phyloP scores from a whole-genome alignment of 2,113 vertebrate genomes.

The Lophochroa leadbeateri region DNA sequence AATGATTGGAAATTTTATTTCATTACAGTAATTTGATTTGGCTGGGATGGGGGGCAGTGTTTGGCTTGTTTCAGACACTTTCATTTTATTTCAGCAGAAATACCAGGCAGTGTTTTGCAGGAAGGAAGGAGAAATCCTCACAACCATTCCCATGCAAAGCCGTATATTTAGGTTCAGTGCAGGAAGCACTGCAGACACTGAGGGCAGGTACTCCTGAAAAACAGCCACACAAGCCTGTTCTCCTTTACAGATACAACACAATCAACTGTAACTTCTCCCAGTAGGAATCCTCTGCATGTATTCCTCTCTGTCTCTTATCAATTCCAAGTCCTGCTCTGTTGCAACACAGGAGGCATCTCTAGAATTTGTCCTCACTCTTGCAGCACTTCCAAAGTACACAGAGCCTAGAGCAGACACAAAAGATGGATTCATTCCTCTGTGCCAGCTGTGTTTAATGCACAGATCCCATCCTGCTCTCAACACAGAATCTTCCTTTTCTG shows the following conservation, averaged over 20 bases:
- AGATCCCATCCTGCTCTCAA: neutral
- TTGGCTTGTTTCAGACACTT: slow-evolving; percentile 14
- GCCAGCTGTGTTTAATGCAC: slow-evolving; percentile 14
- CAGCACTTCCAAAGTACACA: neutral
- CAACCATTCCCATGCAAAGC: neutral
- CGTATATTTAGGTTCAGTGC: neutral
- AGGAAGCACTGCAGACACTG: neutral
- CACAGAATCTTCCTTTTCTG: neutral
- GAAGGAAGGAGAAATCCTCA: neutral
- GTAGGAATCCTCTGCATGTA: neutral
- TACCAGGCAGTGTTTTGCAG: neutral
- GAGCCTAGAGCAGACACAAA: neutral
- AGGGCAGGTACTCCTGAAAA: neutral
- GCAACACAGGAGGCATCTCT: neutral
- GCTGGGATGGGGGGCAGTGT: neutral
- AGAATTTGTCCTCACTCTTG: neutral
- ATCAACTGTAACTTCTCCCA: neutral
- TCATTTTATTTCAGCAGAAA: neutral
- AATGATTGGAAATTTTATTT: neutral
- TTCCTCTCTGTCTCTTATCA: neutral
- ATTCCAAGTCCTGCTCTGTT: neutral
- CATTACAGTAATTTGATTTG: neutral
- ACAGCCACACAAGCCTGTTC: neutral
- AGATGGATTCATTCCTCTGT: neutral
- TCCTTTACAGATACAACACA: neutral